Evolutionary conservation across 1,140 invertebrate species (phyloP), one percentile per base, ranked within the genome.

Genomic region (Diorhabda carinulata): DNA sequence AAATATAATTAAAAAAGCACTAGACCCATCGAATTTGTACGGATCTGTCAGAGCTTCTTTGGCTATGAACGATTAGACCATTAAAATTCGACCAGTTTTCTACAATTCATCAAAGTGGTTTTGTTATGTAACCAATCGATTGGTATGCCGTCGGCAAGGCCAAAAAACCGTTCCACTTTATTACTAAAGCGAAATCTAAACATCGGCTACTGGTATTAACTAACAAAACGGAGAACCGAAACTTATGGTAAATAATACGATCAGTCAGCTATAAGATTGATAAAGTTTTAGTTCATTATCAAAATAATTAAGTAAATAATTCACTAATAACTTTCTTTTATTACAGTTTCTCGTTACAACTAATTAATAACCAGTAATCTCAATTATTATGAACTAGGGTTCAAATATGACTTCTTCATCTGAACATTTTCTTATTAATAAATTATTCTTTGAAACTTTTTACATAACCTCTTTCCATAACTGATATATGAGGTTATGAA

Each of bases 81-180:
- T 64, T 64, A 40, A 52, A 64, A 47, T 40, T 64, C 43, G 41
- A 44, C 9, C 43, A 43, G 41, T 44, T 62, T 62, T 62, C 61
- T 63, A 45, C 61, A 10, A 45, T 45, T 63, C 44, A 63, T 43
- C 61, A 45, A 40, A 5, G 61, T 52, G 61, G 61, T 63, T 63
- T 41, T 25, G 42, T 63, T 63, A 63, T 44, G 61, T 43, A 63
- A 63, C 61, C 43, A 63, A 63, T 63, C 45, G 61, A 63, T 63
- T 63, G 10, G 8, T 44, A 45, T 63, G 44, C 42, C 45, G 10
- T 6, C 61, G 61, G 61, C 42, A 25, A 43, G 43, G 6, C 5
- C 8, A 63, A 63, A 63, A 63, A 63, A 63, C 61, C 61, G 61
- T 63, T 63, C 61, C 61, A 63, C 61, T 63, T 63, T 44, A 43